phyloP scores from a whole-genome alignment of 2,888 invertebrate species.

The Agrochola circellaris region DNA sequence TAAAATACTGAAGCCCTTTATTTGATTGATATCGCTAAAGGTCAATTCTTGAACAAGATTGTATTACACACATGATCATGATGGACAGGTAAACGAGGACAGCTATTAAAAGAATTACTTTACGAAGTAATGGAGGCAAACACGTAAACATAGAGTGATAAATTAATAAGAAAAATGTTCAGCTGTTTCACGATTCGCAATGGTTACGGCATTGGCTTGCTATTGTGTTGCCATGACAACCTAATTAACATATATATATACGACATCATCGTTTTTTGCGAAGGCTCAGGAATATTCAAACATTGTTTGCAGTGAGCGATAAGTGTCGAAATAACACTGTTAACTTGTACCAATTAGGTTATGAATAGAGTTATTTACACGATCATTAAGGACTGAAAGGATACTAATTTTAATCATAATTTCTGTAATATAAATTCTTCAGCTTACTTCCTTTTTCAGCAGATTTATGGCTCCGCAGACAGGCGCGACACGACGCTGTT shows the following conservation, averaged over 20 bases:
- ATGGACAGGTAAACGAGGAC: conserved; percentile 32
- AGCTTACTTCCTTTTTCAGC: neutral
- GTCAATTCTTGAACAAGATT: conserved; percentile 34
- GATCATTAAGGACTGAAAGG: neutral
- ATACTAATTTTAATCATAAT: neutral
- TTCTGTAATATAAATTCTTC: neutral
- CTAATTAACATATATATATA: conserved; percentile 13
- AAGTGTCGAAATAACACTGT: neutral
- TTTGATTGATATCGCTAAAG: conserved; percentile 1
- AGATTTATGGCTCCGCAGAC: neutral
- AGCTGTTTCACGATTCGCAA: conserved; percentile 22
- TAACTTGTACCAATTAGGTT: neutral
- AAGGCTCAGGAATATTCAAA: neutral
- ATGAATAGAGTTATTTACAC: neutral
- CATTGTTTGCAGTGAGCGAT: neutral
- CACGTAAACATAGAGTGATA: conserved; percentile 41
- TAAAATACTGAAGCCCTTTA: conserved; percentile 27
- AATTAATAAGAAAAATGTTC: conserved; percentile 47
- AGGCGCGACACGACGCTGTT: too few species aligned
- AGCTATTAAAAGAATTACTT: conserved; percentile 61
- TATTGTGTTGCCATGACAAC: conserved; percentile 49
- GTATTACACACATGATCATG: conserved; percentile 35
- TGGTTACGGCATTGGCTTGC: conserved; percentile 22
- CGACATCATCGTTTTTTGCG: conserved; percentile 21
- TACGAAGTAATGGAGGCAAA: conserved; percentile 39